phyloP scores from a whole-genome alignment of 1,140 invertebrate species.

The Triops cancriformis region DNA sequence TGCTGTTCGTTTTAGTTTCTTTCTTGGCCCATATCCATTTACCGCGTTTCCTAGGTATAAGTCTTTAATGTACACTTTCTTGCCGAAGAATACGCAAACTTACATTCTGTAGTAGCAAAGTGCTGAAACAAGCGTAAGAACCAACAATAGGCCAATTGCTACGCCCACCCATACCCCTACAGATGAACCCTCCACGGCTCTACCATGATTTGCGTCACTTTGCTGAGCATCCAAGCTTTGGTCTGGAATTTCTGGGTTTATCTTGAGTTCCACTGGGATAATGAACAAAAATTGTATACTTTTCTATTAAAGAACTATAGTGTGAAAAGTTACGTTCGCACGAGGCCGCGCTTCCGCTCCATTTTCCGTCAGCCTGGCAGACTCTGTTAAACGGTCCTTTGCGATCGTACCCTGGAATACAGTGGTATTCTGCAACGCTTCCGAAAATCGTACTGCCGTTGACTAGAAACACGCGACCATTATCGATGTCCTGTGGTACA shows the following conservation, averaged over 20 bases:
- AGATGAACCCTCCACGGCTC: conserved; percentile 24
- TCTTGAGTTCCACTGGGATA: conserved; percentile 30
- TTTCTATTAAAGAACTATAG: not conserved
- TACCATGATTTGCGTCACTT: conserved; percentile 28
- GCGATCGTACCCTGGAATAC: conserved; percentile 70
- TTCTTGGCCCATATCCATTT: conserved; percentile 19
- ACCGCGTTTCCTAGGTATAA: conserved; percentile 22
- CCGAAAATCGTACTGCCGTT: conserved; percentile 73
- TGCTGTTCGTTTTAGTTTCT: not conserved
- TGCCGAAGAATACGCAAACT: conserved; percentile 27
- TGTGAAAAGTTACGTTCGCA: conserved; percentile 51
- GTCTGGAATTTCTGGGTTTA: conserved; percentile 29
- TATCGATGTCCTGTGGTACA: conserved; percentile 64
- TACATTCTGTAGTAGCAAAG: conserved; percentile 40
- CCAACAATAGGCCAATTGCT: conserved; percentile 39
- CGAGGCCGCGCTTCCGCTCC: conserved; percentile 71
- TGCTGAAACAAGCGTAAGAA: conserved; percentile 36
- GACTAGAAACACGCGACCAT: conserved; percentile 73
- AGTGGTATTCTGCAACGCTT: conserved; percentile 76
- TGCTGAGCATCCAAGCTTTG: conserved; percentile 26
- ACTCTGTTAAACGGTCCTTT: conserved; percentile 70
- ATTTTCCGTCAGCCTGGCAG: conserved; percentile 68
- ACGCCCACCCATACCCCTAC: conserved; percentile 36
- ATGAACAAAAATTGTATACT: not conserved
- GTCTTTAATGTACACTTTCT: not conserved